Conservation (phyloP, 2,797 vertebrate species). For the Platalea minor region DNA sequence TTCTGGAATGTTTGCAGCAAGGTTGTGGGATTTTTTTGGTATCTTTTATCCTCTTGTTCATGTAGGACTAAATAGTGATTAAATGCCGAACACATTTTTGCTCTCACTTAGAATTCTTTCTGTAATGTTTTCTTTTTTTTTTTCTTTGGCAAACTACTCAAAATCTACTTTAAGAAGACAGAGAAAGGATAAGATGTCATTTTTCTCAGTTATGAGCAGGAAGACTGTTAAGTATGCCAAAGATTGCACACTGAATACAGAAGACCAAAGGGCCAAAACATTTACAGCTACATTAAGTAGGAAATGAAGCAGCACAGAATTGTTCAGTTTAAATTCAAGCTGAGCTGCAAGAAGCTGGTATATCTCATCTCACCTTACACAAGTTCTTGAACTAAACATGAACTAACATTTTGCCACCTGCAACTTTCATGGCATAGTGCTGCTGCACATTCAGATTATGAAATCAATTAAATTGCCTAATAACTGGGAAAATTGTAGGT, state of each 20-base stretch:
- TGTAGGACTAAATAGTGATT: not conserved
- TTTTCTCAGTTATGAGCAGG: constrained; percentile 11
- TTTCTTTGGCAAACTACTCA: not conserved
- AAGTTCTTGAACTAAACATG: constrained; percentile 43
- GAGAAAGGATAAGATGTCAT: not conserved
- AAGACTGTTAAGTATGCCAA: constrained; percentile 59
- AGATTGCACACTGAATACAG: constrained; percentile 25
- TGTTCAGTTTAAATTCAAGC: constrained; percentile 62
- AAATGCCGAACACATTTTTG: constrained; percentile 7
- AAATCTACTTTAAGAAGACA: constrained; percentile 11
- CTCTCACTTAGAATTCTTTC: not conserved
- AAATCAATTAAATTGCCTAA: not conserved
- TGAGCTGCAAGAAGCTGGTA: constrained; percentile 33
- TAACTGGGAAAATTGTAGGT: not conserved
- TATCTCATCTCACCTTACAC: constrained; percentile 49
- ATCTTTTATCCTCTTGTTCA: constrained; percentile 18
- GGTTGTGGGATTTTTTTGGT: not conserved
- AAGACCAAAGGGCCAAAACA: constrained; percentile 54
- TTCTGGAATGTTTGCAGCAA: not conserved
- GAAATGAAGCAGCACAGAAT: constrained; percentile 67
- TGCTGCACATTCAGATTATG: not conserved
- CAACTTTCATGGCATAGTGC: not conserved
- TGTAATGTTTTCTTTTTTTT: not conserved
- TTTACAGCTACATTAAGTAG: constrained; percentile 70
- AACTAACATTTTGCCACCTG: constrained; percentile 33